A percentile compares a stretch with the other conserved stretches of the same genome.
These are phyloP conservation scores for Mormyrus lacerda DNA, from an alignment of 2,113 vertebrate genomes.

Conservation along the genomic window DNA sequence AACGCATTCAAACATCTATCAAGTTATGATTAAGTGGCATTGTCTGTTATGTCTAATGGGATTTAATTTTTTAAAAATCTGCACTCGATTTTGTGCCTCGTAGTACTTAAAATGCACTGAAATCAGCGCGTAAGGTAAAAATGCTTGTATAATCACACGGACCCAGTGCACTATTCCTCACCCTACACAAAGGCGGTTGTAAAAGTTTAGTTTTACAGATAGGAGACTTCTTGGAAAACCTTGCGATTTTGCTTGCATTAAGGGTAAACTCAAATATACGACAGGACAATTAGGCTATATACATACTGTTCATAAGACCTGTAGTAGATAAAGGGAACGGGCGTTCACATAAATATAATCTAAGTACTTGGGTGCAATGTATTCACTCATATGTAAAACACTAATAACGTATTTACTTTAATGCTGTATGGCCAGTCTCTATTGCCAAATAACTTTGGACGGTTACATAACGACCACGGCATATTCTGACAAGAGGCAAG, in stretches of 20 bases:
- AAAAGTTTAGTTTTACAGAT: not conserved
- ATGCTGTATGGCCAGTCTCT: not conserved
- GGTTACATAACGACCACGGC: not conserved
- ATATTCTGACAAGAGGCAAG: not conserved
- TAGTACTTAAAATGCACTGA: not conserved
- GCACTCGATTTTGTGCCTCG: not conserved
- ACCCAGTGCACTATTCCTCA: not conserved
- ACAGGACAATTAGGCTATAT: not conserved
- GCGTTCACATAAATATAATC: not conserved
- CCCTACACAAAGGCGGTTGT: not conserved
- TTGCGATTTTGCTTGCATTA: not conserved
- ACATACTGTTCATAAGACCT: not conserved
- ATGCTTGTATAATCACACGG: not conserved
- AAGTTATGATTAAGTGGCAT: not conserved
- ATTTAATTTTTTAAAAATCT: not conserved
- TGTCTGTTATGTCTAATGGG: not conserved
- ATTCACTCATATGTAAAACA: not conserved
- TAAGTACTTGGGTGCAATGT: not conserved
- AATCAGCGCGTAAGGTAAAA: not conserved
- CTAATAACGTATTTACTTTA: not conserved
- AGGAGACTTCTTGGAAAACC: not conserved
- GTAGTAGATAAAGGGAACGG: not conserved
- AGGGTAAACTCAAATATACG: not conserved
- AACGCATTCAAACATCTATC: not conserved
- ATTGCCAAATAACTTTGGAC: conserved; percentile 1